A percentile compares a stretch with the other conserved stretches of the same genome.
These are phyloP conservation scores for Cotesia glomerata DNA, from an alignment of 1,140 invertebrate species.

Conservation along the genomic window DNA sequence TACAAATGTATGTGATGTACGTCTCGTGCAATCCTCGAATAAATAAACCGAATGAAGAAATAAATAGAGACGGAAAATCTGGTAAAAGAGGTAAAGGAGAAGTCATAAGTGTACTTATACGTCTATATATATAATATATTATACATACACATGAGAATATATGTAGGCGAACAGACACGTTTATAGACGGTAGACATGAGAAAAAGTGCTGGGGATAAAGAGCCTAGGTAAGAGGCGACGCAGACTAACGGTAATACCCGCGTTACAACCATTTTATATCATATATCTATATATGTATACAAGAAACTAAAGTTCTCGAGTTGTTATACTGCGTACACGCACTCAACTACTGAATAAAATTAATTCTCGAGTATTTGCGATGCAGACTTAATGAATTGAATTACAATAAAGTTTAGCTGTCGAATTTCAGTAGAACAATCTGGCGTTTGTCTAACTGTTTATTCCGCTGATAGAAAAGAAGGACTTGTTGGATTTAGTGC, in stretches of 20 bases:
- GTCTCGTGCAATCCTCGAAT: slow-evolving; percentile 9
- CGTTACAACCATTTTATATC: slow-evolving; percentile 29
- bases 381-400: no score
- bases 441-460: no score
- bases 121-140: slow-evolving; percentile 3
- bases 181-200: slow-evolving; percentile 28
- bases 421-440: no score
- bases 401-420: no score
- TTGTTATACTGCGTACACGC: neutral
- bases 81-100: neutral
- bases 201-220: slow-evolving; percentile 37
- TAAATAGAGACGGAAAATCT: neutral
- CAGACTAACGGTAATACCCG: slow-evolving; percentile 54
- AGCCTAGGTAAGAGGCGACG: slow-evolving; percentile 28
- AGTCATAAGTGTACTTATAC: neutral
- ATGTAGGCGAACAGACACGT: slow-evolving; percentile 1
- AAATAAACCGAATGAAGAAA: neutral
- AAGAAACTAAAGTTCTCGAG: slow-evolving; percentile 40
- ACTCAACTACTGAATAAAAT: neutral
- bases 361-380: no score
- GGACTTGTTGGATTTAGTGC: no score
- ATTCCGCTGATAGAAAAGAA: no score
- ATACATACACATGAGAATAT: neutral
- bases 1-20: neutral
- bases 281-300: no score